Evolutionary conservation across 2,797 vertebrate species (phyloP).

Genomic region (Channallabes apus): DNA sequence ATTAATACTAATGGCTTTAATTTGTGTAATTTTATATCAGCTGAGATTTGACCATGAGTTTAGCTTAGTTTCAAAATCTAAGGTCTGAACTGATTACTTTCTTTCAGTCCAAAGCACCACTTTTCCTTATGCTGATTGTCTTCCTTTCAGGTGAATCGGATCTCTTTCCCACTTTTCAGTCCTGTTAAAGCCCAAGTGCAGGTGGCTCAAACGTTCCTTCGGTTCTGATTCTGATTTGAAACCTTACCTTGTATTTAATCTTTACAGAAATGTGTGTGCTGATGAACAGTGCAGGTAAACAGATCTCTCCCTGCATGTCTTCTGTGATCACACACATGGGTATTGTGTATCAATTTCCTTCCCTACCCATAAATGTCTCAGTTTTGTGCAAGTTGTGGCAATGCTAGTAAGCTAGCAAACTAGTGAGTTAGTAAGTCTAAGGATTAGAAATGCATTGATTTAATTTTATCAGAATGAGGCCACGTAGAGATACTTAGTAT

Average conservation of each 20-base stretch:
- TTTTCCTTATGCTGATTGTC: conserved; percentile 46
- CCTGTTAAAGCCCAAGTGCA: conserved; percentile 39
- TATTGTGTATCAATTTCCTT: conserved; percentile 28
- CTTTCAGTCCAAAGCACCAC: conserved; percentile 50
- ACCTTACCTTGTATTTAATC: conserved; percentile 52
- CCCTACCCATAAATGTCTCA: background rate
- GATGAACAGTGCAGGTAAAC: conserved; percentile 53
- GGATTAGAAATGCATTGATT: background rate
- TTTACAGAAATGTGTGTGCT: conserved; percentile 42
- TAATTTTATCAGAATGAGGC: background rate
- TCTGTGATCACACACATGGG: conserved; percentile 47
- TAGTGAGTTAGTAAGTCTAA: background rate
- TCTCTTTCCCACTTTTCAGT: conserved; percentile 27
- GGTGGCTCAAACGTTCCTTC: conserved; percentile 50
- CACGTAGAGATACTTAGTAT: background rate
- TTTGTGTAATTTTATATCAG: conserved; percentile 41
- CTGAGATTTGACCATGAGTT: conserved; percentile 34
- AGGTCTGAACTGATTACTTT: conserved; percentile 52
- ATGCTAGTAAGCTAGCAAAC: background rate
- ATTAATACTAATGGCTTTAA: conserved; percentile 40
- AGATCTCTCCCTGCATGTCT: conserved; percentile 21
- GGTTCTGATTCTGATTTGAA: conserved; percentile 62
- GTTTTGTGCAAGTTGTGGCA: background rate
- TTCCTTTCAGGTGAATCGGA: conserved; percentile 46
- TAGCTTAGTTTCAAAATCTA: conserved; percentile 43